Evolutionary conservation across 2,113 vertebrate genomes (phyloP), one percentile per base, ranked within the genome.

Genomic region (Albula goreensis): DNA sequence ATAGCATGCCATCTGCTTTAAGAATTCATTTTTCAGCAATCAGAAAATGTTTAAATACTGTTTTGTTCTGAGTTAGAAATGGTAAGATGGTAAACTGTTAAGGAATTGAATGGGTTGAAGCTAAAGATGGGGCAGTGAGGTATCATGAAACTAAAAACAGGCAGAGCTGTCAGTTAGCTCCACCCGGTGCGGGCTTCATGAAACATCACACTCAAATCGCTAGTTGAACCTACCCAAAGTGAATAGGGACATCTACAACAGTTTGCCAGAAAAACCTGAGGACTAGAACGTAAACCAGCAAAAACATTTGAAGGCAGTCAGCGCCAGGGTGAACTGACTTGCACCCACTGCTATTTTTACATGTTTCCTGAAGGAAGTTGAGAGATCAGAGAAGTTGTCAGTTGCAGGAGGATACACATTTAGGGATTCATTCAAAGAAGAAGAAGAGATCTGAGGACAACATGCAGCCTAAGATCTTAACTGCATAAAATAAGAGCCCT

Each of bases 11-110:
- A 15, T 9, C 0, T 1, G 49, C 8, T 7, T 50, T 52, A 53
- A 12, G 19, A n/a, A 48, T n/a, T 52, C 50, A 15, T 19, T 48
- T 51, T 84, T 3, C 9, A 84, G 88, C 86, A 89, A 56, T 82
- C 84, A 15, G 56, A 19, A 5, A 19, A 19, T 22, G 60, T 41
- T 41, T 41, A 41, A 66, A 66, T 22, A 22, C 3, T 22, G 60
- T 19, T 66, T 66, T 19, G 31, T 41, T 41, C 31, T 41, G 31
- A 41, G 31, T 41, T 41, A 41, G 31, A 22, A 66, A 66, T 66
- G 22, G 60, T 19, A 22, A 22, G 60, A 15, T 66, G 60, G 57
- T 9, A 15, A 15, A 13, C 57, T 60, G 31, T 41, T 41, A 11
- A 60, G 57, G 19, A 66, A 66, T 22, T 3, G 15, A 66, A 66